Evolutionary conservation across 1,140 invertebrate species (phyloP).

Genomic region (Brachionus rubens): DNA sequence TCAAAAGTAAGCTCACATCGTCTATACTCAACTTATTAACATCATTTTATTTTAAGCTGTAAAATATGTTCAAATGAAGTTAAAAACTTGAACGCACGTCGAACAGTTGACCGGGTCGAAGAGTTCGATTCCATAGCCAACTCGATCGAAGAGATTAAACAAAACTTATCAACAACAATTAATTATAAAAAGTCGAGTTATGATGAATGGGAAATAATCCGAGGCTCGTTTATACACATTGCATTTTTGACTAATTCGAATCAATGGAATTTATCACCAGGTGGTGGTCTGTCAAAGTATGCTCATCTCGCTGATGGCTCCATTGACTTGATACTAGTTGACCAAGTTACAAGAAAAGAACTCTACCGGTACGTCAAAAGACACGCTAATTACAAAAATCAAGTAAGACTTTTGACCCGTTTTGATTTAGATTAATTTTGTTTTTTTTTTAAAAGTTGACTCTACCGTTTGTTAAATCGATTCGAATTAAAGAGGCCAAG

Average conservation of each 20-base stretch:
- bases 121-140: constrained; percentile 28
- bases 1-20: not conserved
- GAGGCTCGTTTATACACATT: not conserved
- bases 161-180: constrained; percentile 21
- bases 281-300: constrained; percentile 53
- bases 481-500: constrained; percentile 53
- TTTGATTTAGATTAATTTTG: not conserved
- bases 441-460: constrained; percentile 51
- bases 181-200: not conserved
- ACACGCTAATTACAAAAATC: constrained; percentile 56
- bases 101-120: not conserved
- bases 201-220: constrained; percentile 6
- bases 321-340: constrained; percentile 55
- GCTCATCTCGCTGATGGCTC: constrained; percentile 56
- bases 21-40: not conserved
- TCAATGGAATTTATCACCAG: constrained; percentile 52
- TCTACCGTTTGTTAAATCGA: constrained; percentile 54
- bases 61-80: constrained; percentile 9
- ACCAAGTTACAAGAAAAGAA: constrained; percentile 53
- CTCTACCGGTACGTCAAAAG: constrained; percentile 55
- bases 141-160: constrained; percentile 18
- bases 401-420: constrained; percentile 49
- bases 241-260: constrained; percentile 13
- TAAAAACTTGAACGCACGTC: constrained; percentile 5
- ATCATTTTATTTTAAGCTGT: not conserved